Evolutionary conservation across 2,888 invertebrate genomes (phyloP).

Genomic region (Hofmannophila pseudospretella): DNA sequence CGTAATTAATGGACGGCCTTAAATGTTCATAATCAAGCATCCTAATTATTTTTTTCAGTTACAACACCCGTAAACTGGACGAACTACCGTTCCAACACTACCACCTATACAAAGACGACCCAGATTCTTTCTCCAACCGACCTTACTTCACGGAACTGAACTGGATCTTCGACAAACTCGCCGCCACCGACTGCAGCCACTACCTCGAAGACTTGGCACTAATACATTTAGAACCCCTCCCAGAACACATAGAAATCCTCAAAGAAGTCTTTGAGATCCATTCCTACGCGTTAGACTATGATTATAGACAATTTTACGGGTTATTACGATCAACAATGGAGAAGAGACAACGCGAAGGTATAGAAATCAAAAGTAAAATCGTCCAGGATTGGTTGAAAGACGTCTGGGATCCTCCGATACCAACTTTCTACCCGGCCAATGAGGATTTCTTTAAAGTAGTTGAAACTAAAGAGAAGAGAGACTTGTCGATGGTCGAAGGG

Average conservation of each 20-base stretch:
- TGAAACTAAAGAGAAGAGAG: constrained; percentile 47
- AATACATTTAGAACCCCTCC: constrained; percentile 61
- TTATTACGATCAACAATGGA: constrained; percentile 69
- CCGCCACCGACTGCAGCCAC: constrained; percentile 86
- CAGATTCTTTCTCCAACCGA: constrained; percentile 79
- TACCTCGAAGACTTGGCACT: constrained; percentile 86
- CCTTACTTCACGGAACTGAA: constrained; percentile 85
- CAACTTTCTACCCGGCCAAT: constrained; percentile 79
- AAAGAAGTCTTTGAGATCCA: constrained; percentile 84
- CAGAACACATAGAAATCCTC: constrained; percentile 76
- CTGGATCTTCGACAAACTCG: constrained; percentile 89
- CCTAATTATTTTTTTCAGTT: no score
- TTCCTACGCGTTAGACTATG: constrained; percentile 85
- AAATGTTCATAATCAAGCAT: no score
- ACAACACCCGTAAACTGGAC: constrained; percentile 87
- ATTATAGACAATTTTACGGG: constrained; percentile 89
- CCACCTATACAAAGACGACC: constrained; percentile 73
- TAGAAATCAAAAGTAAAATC: constrained; percentile 48
- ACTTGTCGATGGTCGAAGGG: constrained; percentile 51
- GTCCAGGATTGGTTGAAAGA: constrained; percentile 65
- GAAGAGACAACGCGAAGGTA: constrained; percentile 49
- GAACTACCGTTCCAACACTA: constrained; percentile 89
- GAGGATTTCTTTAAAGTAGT: constrained; percentile 57
- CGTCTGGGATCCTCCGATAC: constrained; percentile 75
- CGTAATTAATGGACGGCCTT: no score